Evolutionary conservation across 53 echinoderm and acorn worm species (phyloP).

Genomic region (Holothuria scabra): DNA sequence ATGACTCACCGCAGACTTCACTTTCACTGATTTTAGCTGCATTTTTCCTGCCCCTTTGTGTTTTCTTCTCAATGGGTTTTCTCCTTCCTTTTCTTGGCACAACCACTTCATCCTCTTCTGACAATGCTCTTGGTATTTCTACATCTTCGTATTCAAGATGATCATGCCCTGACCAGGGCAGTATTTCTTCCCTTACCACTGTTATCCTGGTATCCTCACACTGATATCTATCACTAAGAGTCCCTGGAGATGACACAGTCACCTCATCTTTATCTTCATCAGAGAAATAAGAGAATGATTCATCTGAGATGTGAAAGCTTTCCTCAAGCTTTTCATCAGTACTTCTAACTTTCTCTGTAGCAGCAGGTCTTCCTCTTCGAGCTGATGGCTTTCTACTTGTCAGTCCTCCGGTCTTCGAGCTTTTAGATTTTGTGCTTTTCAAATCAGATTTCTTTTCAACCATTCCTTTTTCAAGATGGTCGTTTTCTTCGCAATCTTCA

Average conservation of each 20-base stretch:
- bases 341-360: conserved; percentile 58
- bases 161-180: not conserved
- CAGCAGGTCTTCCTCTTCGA: conserved; percentile 55
- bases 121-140: conserved; percentile 87
- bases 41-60: conserved; percentile 29
- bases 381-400: conserved; percentile 27
- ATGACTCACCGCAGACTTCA: too few species aligned
- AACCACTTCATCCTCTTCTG: conserved; percentile 67
- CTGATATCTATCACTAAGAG: not conserved
- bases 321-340: conserved; percentile 46
- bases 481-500: too few species aligned
- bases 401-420: not conserved
- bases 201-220: not conserved
- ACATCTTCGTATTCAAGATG: conserved; percentile 63
- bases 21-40: not conserved
- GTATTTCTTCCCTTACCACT: not conserved
- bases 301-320: conserved; percentile 12
- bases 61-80: conserved; percentile 31
- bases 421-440: not conserved
- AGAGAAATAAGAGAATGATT: not conserved
- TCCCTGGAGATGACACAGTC: not conserved
- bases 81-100: conserved; percentile 32
- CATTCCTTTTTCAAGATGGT: too few species aligned
- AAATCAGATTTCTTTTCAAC: too few species aligned
- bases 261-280: not conserved